Evolutionary conservation across 2,888 invertebrate species (phyloP), one percentile per base, ranked within the genome.

Genomic region (Lepidocyrtinus sp.): DNA sequence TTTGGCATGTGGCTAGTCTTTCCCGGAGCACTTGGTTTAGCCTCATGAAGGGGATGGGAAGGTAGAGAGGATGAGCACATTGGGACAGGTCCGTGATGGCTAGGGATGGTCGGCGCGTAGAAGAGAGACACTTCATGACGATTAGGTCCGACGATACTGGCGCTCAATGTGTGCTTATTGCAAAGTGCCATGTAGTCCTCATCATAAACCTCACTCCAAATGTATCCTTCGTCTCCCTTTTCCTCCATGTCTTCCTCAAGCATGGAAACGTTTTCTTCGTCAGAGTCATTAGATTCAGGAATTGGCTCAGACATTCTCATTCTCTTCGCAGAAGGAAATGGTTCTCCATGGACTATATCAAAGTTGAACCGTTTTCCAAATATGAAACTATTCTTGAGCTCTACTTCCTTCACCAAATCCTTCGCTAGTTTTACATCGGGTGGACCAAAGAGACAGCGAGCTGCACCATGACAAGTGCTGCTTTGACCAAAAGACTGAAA

Each of bases 281-380:
- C 77, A 5, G 71, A 72, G 9, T 61, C 72, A 17, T 45, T 36
- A n/a, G 3, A 19, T n/a, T 17, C 15, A 27, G 15, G 19, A 2
- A 24, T 21, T 26, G 68, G 22, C 59, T 61, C 15, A 70, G 1
- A 15, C 45, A 55, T n/a, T 15, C 68, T 72, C 68, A 67, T 50
- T 27, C 19, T 61, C 59, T 73, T 78, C 1, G 68, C 67, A 15
- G 59, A 15, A 0, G 74, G 76, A 22, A 70, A 75, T 1, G 82
- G 82, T 27, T 79, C 69, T 1, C 80, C 82, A 19, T 25, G 61
- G 36, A 75, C 45, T 1, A 75, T 67, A 45, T 82, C 79, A 63
- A 79, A 82, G 70, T 79, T 75, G 65, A 75, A 82, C 12, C 62
- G 45, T 36, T 74, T 72, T 26, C 77, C 70, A 55, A 82, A 82